phyloP scores from a whole-genome alignment of 2,888 invertebrate species.

The Caenorhabditis zanzibari region DNA sequence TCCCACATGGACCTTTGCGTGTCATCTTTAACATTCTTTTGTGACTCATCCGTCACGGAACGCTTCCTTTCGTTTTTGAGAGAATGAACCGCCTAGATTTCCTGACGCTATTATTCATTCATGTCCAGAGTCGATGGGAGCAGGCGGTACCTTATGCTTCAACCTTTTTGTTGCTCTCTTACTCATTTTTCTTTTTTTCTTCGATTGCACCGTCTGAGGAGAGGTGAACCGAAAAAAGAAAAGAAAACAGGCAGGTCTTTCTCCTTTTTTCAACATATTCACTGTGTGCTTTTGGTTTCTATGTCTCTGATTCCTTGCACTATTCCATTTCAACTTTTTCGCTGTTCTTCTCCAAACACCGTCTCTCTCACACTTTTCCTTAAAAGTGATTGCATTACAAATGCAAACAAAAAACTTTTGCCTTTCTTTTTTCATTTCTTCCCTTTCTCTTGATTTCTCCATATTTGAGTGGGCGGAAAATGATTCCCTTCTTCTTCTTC shows the following conservation, averaged over 20 bases:
- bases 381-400: slow-evolving; percentile 63
- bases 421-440: slow-evolving; percentile 34
- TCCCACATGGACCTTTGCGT: slow-evolving; percentile 36
- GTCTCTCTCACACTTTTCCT: slow-evolving; percentile 46
- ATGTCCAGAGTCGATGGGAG: slow-evolving; percentile 12
- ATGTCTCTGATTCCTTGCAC: slow-evolving; percentile 33
- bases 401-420: slow-evolving; percentile 57
- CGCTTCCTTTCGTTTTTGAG: slow-evolving; percentile 22
- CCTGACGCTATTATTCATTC: slow-evolving; percentile 34
- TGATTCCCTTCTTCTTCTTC: not conserved
- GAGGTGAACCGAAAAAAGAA: not conserved
- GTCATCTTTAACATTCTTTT: slow-evolving; percentile 18
- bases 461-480: slow-evolving; percentile 15
- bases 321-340: slow-evolving; percentile 10
- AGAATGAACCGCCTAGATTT: slow-evolving; percentile 22
- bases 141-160: slow-evolving; percentile 38
- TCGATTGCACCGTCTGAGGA: slow-evolving; percentile 5
- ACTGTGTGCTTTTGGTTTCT: slow-evolving; percentile 44
- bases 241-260: slow-evolving; percentile 10
- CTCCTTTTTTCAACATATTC: not conserved
- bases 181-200: slow-evolving; percentile 31
- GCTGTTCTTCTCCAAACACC: slow-evolving; percentile 24
- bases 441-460: slow-evolving; percentile 8
- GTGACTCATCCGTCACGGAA: slow-evolving; percentile 54
- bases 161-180: slow-evolving; percentile 17